Percentiles rank a stretch among this genome's conserved stretches.
Conservation (phyloP, 2,113 vertebrate species). For the Chaetura pelagica region DNA sequence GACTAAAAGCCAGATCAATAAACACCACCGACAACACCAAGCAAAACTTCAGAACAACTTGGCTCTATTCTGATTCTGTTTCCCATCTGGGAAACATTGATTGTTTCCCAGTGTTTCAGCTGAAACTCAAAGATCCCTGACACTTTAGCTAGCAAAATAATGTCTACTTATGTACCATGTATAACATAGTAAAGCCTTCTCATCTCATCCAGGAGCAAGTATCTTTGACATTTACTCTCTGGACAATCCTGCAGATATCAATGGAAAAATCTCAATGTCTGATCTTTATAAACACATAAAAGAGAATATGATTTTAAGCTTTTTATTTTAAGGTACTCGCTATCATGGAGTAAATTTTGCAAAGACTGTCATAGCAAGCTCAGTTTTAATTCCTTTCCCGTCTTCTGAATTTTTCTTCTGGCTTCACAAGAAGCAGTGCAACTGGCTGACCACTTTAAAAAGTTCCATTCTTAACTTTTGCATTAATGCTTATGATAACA, state of each 20-base stretch:
- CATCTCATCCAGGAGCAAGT: neutral
- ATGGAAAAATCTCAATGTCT: neutral
- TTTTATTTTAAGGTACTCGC: neutral
- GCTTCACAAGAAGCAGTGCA: neutral
- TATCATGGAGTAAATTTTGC: neutral
- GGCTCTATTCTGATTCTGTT: neutral
- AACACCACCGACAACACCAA: neutral
- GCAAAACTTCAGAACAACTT: neutral
- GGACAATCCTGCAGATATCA: neutral
- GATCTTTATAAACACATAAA: neutral
- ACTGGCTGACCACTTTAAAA: neutral
- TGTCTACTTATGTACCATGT: neutral
- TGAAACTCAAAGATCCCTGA: neutral
- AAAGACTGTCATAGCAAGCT: neutral
- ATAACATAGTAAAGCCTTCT: neutral
- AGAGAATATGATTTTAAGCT: neutral
- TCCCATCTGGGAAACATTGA: neutral
- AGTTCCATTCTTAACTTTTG: neutral
- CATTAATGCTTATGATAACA: neutral
- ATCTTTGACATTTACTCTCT: neutral
- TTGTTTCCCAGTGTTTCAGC: neutral
- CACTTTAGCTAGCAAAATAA: neutral
- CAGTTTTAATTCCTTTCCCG: neutral
- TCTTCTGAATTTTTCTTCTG: neutral
- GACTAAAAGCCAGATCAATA: constrained; percentile 27